Evolutionary conservation across 2,113 vertebrate genomes (phyloP).

Genomic region (Cyphomyrus plagiostoma): DNA sequence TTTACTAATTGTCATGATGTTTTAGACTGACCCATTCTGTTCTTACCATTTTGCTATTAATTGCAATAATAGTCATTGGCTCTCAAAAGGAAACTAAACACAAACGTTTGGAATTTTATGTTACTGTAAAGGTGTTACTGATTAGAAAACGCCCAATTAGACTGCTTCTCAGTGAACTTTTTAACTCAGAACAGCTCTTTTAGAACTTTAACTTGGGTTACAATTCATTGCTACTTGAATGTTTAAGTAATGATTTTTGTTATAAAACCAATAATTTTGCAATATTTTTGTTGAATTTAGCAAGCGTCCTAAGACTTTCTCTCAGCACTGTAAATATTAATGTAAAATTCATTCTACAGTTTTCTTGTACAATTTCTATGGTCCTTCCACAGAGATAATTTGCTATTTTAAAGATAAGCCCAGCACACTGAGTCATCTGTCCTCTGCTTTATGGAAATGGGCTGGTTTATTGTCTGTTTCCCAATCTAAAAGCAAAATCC

Average conservation of each 20-base stretch:
- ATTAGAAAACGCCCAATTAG: background rate
- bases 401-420: background rate
- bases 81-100: background rate
- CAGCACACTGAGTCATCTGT: constrained; percentile 10
- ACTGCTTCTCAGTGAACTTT: background rate
- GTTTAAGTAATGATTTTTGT: background rate
- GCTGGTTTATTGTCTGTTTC: constrained; percentile 11
- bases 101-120: background rate
- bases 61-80: background rate
- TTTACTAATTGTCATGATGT: background rate
- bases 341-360: background rate
- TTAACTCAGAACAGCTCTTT: background rate
- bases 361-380: background rate
- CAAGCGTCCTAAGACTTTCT: background rate
- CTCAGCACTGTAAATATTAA: background rate
- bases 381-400: background rate
- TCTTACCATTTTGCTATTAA: background rate
- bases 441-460: constrained; percentile 31
- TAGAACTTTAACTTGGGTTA: background rate
- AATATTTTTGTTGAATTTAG: background rate
- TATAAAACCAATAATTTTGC: background rate
- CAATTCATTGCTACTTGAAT: background rate
- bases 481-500: constrained; percentile 29
- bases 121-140: background rate
- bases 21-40: background rate